Base-by-base conservation (phyloP, 2,797 vertebrate genomes). In the Phyllotis vaccarum region DNA sequence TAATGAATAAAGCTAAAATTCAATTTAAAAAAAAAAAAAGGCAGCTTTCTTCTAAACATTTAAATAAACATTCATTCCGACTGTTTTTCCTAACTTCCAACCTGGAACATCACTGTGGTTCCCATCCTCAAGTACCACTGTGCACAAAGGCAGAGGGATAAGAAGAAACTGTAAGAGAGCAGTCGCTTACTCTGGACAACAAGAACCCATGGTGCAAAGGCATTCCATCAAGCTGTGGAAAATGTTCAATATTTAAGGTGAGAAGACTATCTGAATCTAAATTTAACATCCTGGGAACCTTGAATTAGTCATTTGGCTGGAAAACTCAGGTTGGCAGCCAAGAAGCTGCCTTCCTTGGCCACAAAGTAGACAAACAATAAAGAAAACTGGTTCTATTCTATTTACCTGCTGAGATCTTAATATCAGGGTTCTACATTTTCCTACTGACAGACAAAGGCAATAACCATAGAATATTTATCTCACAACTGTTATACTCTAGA, bases 161-260 rank as follows among this genome's bases (percentile, higher is more conserved):
- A 60, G 46, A 75, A 90, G 24, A 54, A 74, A 89, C 81, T 8
- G 19, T 72, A 54, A 90, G 89, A 43, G 21, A 74, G 52, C 0
- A 24, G 19, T 49, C 46, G 40, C 46, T 3, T 54, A 52, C 29
- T 56, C 21, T 64, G 70, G 56, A 43, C 56, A 83, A 79, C 83
- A 82, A 79, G 86, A 64, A 58, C 27, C 40, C 68, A 52, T 10
- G 60, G 29, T 68, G 5, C 46, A 92, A 94, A 92, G 75, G 58
- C 37, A 62, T 58, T 85, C 7, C 64, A 79, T 79, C 85, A 94
- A 95, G 56, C 43, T 95, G 58, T 83, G 87, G 79, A 95, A 92
- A 95, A 74, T n/a, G 52, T 60, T 94, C 93, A 89, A 74, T 97
- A 96, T 92, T 91, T 96, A 96, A 96, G 90, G 90, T 96, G 81